phyloP scores from a whole-genome alignment of 2,888 invertebrate species.

The Coelinius sp. region DNA sequence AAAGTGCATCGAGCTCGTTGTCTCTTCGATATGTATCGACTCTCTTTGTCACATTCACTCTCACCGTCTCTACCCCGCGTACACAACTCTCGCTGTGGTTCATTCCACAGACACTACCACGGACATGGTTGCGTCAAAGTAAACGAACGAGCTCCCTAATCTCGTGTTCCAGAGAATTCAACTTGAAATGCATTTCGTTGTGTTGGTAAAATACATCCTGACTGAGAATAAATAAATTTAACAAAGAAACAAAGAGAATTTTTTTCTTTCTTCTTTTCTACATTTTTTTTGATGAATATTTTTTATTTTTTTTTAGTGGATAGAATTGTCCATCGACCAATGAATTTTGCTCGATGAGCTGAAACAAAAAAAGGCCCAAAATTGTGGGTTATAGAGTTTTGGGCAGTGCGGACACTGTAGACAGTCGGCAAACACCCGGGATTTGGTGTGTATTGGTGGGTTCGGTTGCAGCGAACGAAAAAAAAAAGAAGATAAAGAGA shows the following conservation, averaged over 20 bases:
- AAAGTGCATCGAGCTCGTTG: constrained; percentile 63
- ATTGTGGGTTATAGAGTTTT: no score
- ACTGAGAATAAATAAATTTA: background rate
- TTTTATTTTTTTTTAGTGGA: background rate
- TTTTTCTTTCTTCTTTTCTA: no score
- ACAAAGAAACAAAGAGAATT: constrained; percentile 3
- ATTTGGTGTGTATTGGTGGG: constrained; percentile 17
- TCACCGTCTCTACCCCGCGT: background rate
- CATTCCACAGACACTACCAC: background rate
- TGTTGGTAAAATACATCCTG: constrained; percentile 18
- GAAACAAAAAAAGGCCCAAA: background rate
- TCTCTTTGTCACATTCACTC: constrained; percentile 23
- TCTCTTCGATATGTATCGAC: constrained; percentile 32
- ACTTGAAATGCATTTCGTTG: constrained; percentile 5
- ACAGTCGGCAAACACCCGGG: constrained; percentile 25
- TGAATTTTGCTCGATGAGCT: background rate
- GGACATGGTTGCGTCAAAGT: constrained; percentile 31
- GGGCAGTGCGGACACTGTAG: constrained; percentile 35
- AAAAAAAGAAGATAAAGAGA: constrained; percentile 31
- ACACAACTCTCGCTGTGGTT: constrained; percentile 7
- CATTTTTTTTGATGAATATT: no score
- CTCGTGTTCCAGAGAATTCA: constrained; percentile 21
- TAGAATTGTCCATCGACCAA: background rate
- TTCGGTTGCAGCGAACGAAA: constrained; percentile 25
- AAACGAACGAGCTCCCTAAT: constrained; percentile 26